Evolutionary conservation across 1,140 invertebrate species (phyloP), one percentile per base, ranked within the genome.

Genomic region (Pseudomyrmex sp.): DNA sequence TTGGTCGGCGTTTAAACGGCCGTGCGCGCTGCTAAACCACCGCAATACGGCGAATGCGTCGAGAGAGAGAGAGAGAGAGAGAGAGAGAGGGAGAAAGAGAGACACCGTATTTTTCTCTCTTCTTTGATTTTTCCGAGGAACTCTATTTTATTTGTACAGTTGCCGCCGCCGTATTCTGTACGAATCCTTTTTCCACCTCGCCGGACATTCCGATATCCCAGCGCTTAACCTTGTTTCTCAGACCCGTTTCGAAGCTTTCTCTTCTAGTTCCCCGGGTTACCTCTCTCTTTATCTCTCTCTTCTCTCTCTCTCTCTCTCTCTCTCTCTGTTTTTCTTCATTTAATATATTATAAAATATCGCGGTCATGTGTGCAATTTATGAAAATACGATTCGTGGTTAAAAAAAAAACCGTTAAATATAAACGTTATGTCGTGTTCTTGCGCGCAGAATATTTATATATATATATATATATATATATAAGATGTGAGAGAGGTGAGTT

Each of bases 181-280:
- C 76, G 70, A 58, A 85, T 85, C 52, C 59, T 54, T 82, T 65
- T 69, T 86, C 77, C 26, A 56, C 44, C 44, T 44, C 61, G 9
- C 56, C 69, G 56, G 77, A 48, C 76, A 44, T 86, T 69, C 50
- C 84, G 76, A 75, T 87, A 87, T 87, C 76, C 73, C 52, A 61
- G 59, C 85, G 66, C 84, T 86, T 87, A 86, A 87, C 84, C 84
- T 86, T 83, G 84, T 62, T 72, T 62, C 23, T 52, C 50, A 74
- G 74, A 72, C 48, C 23, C 63, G 26, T 70, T 86, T 65, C 70
- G 56, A 15, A 86, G 46, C 84, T 61, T 54, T 48, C 61, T 48
- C 44, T 52, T 35, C 23, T 23, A 46, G 44, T 65, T 23, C 20
- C 15, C n/a, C 20, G 2, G 15, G 35, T 35, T 35, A 35, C 18